Conservation (phyloP, 2,113 vertebrate species). For the Microtus pennsylvanicus region DNA sequence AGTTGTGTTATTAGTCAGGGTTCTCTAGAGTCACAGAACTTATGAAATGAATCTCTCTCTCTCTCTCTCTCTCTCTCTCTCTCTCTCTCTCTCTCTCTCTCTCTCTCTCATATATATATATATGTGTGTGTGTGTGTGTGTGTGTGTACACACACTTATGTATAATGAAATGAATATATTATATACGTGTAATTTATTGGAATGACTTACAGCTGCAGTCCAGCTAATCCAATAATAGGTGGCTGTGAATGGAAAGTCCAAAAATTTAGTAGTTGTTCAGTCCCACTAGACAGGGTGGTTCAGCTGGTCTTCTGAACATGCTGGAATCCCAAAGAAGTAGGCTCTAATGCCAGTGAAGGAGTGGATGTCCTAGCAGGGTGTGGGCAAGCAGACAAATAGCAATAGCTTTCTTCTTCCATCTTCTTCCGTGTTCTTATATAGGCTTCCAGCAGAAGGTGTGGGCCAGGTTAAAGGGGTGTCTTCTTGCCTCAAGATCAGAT, state of each 20-base stretch:
- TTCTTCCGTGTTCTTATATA: neutral
- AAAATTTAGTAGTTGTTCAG: neutral
- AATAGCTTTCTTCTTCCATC: neutral
- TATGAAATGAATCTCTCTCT: no score
- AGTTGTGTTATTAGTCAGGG: neutral
- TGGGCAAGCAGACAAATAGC: neutral
- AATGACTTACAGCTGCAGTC: neutral
- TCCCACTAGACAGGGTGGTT: neutral
- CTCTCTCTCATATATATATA: no score
- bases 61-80: no score
- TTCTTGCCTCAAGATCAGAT: neutral
- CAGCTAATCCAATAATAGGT: neutral
- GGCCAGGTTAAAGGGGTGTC: neutral
- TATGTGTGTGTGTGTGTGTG: rapidly evolving
- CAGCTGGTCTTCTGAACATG: neutral
- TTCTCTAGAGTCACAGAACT: neutral
- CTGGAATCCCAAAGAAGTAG: neutral
- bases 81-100: no score
- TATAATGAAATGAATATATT: no score
- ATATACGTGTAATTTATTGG: neutral
- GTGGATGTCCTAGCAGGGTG: neutral
- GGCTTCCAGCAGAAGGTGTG: neutral
- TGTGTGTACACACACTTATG: rapidly evolving
- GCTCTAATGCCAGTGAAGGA: neutral
- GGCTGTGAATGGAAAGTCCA: neutral